phyloP scores from a whole-genome alignment of 2,888 invertebrate species.

The Campopleginae sp. region DNA sequence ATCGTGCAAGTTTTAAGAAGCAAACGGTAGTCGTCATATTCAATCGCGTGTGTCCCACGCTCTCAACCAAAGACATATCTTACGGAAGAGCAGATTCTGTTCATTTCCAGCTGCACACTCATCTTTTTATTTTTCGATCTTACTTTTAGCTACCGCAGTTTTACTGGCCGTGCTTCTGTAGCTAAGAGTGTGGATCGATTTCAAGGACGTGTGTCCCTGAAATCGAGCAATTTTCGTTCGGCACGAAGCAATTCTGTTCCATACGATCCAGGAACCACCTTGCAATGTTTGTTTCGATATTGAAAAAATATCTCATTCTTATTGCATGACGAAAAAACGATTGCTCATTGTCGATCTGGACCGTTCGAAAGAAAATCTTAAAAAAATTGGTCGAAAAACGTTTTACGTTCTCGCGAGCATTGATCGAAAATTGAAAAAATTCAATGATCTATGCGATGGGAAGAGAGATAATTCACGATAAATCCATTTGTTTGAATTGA shows the following conservation, averaged over 20 bases:
- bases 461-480: not conserved
- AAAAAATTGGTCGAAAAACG: too few relatives aligned
- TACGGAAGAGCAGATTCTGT: constrained; percentile 32
- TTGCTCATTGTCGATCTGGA: not conserved
- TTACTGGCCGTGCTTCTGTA: not conserved
- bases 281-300: constrained; percentile 2
- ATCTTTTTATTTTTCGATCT: constrained; percentile 4
- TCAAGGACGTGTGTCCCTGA: constrained; percentile 43
- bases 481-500: not conserved
- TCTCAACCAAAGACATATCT: constrained; percentile 31
- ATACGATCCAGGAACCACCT: not conserved
- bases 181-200: constrained; percentile 30
- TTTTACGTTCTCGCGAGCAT: too few relatives aligned
- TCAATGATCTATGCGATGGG: too few relatives aligned
- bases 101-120: constrained; percentile 32
- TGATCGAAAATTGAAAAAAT: too few relatives aligned
- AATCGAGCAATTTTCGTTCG: constrained; percentile 41
- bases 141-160: not conserved
- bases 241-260: not conserved
- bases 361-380: too few relatives aligned
- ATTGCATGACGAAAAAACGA: not conserved
- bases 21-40: constrained; percentile 32
- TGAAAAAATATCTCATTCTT: not conserved
- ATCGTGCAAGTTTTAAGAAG: constrained; percentile 30
- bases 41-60: constrained; percentile 64